phyloP scores from a whole-genome alignment of 2,113 vertebrate genomes.

The Forbesichthys agassizii region DNA sequence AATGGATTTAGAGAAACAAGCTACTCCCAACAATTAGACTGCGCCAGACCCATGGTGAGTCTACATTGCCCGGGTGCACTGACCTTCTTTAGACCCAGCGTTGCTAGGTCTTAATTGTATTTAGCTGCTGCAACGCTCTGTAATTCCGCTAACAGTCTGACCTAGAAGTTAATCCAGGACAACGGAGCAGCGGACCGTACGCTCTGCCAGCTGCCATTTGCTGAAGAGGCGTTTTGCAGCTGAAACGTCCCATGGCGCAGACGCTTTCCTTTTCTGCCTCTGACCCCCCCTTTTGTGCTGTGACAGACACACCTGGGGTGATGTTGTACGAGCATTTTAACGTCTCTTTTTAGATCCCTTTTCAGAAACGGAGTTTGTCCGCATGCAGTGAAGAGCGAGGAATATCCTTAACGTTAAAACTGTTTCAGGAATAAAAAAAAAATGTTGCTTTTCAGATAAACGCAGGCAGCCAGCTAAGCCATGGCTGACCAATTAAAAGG shows the following conservation, averaged over 20 bases:
- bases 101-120: conserved; percentile 70
- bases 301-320: neutral
- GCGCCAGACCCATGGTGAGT: conserved; percentile 46
- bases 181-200: conserved; percentile 49
- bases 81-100: conserved; percentile 60
- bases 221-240: conserved; percentile 62
- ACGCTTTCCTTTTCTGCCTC: conserved; percentile 24
- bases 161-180: conserved; percentile 62
- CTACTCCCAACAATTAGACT: conserved; percentile 42
- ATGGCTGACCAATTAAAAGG: conserved; percentile 35
- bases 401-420: neutral
- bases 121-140: conserved; percentile 49
- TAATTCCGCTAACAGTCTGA: conserved; percentile 67
- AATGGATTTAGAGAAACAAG: conserved; percentile 35
- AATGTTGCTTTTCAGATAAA: neutral
- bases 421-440: neutral
- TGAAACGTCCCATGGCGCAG: conserved; percentile 55
- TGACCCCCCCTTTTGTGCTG: conserved; percentile 17
- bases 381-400: neutral
- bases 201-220: conserved; percentile 53
- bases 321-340: too few relatives aligned
- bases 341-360: neutral
- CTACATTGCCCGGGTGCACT: conserved; percentile 31
- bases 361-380: neutral
- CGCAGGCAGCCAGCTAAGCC: conserved; percentile 1